These are phyloP conservation scores for Brotula barbata DNA, from an alignment of 2,797 vertebrate genomes.

Conservation along the genomic window DNA sequence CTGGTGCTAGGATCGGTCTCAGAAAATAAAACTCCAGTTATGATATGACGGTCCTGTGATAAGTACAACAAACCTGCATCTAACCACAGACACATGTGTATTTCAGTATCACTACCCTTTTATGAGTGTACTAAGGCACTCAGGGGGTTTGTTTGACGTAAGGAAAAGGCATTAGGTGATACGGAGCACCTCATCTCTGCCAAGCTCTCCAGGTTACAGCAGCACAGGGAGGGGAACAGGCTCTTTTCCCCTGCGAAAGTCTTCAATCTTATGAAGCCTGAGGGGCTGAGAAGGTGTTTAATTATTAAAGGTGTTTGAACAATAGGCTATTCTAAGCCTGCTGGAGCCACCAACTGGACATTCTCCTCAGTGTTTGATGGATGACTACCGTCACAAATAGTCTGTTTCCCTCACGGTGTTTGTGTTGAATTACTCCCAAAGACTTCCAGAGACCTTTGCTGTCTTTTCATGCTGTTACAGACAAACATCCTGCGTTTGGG, in stretches of 20 bases:
- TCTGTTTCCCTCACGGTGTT: constrained; percentile 59
- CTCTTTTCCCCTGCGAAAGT: constrained; percentile 53
- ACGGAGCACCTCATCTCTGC: constrained; percentile 57
- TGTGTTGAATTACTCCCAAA: constrained; percentile 63
- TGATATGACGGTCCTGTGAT: not conserved
- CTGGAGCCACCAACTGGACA: constrained; percentile 76
- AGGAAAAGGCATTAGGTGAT: constrained; percentile 73
- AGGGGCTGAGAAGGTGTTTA: constrained; percentile 77
- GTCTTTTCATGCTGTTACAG: constrained; percentile 33
- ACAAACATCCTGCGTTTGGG: constrained; percentile 30
- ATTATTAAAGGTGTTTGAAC: constrained; percentile 83
- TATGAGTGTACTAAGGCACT: constrained; percentile 80
- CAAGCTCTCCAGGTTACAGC: constrained; percentile 63
- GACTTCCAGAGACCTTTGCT: constrained; percentile 47
- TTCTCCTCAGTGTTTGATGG: constrained; percentile 70
- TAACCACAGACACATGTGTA: constrained; percentile 31
- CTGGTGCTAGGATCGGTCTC: too few species aligned
- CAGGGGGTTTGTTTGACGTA: constrained; percentile 52
- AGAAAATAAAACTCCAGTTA: too few species aligned
- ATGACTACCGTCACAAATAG: constrained; percentile 66
- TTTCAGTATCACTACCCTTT: constrained; percentile 50
- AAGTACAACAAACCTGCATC: constrained; percentile 17
- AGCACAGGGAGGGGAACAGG: constrained; percentile 40
- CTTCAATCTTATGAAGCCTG: constrained; percentile 73
- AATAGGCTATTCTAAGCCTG: constrained; percentile 78